phyloP scores from a whole-genome alignment of 2,888 invertebrate genomes.

The Rhynchonema sp. region DNA sequence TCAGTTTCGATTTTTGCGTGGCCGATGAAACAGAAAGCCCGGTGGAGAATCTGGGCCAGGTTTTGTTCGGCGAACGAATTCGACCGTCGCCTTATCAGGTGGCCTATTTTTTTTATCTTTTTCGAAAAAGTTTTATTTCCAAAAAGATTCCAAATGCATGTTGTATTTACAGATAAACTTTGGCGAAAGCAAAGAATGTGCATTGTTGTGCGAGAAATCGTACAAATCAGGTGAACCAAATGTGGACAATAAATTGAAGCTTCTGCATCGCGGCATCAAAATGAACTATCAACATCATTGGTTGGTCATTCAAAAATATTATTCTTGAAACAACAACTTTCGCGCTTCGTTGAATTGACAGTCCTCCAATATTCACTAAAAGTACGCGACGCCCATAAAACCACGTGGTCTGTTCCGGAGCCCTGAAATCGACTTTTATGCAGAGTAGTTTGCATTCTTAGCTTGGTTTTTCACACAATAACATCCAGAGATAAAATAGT shows the following conservation, averaged over 20 bases:
- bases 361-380: too few species aligned
- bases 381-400: too few species aligned
- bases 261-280: constrained; percentile 71
- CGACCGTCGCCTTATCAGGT: constrained; percentile 78
- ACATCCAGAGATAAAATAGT: too few species aligned
- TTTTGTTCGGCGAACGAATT: constrained; percentile 96
- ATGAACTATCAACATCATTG: constrained; percentile 96
- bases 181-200: constrained; percentile 22
- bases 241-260: constrained; percentile 47
- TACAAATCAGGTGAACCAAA: constrained; percentile 46
- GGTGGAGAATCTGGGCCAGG: constrained; percentile 92
- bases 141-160: neutral
- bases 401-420: too few species aligned
- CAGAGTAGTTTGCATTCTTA: too few species aligned
- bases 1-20: constrained; percentile 76
- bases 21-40: constrained; percentile 53
- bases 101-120: neutral
- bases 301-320: too few species aligned
- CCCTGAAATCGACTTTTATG: too few species aligned
- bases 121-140: neutral
- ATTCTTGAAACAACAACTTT: too few species aligned
- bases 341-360: too few species aligned
- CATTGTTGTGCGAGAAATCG: constrained; percentile 39
- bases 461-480: too few species aligned
- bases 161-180: neutral